Evolutionary conservation across 2,888 invertebrate genomes (phyloP).

Genomic region (Meliscaeva auricollis): DNA sequence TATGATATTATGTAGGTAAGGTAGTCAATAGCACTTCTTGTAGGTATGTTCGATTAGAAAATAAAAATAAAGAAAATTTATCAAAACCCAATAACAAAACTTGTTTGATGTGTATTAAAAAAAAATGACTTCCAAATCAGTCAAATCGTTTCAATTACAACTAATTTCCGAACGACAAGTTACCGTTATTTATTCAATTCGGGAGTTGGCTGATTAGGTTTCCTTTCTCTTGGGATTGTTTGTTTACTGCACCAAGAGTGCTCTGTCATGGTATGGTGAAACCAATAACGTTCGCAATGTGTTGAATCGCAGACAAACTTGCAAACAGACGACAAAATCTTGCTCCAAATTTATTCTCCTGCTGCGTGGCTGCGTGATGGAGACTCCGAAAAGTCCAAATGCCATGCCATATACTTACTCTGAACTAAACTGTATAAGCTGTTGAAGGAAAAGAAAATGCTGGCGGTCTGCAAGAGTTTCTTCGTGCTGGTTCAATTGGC

Average conservation of each 20-base stretch:
- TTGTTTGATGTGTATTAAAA: background rate
- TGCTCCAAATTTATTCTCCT: constrained; percentile 52
- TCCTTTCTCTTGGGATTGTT: constrained; percentile 52
- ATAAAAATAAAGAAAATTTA: too few species aligned
- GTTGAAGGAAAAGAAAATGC: constrained; percentile 45
- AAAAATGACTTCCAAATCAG: constrained; percentile 31
- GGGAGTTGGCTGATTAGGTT: constrained; percentile 42
- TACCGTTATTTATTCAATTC: constrained; percentile 27
- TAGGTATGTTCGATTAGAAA: too few species aligned
- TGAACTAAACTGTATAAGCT: constrained; percentile 20
- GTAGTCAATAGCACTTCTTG: too few species aligned
- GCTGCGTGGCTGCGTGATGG: constrained; percentile 42
- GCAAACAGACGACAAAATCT: constrained; percentile 45
- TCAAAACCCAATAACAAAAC: background rate
- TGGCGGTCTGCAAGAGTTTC: background rate
- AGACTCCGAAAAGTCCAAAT: constrained; percentile 6
- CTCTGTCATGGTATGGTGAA: background rate
- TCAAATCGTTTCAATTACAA: constrained; percentile 49
- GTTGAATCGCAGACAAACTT: constrained; percentile 15
- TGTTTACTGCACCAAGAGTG: background rate
- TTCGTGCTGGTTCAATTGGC: constrained; percentile 11
- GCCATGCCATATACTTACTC: background rate
- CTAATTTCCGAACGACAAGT: constrained; percentile 28
- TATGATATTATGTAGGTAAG: background rate
- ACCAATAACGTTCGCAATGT: constrained; percentile 28